Conservation (phyloP, 2,113 vertebrate genomes). For the Rhinolophus sinicus region DNA sequence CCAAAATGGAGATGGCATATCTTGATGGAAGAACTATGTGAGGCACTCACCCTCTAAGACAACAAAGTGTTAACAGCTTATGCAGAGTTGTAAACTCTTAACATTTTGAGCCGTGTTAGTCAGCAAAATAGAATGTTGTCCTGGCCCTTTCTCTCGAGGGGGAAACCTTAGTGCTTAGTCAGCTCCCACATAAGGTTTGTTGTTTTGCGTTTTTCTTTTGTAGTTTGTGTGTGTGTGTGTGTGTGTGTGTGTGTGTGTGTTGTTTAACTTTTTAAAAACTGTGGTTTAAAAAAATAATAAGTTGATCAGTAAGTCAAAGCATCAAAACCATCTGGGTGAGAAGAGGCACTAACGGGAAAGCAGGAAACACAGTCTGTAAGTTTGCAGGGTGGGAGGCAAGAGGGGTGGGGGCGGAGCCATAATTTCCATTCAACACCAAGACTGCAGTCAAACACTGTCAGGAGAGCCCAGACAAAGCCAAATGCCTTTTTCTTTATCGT, state of each 20-base stretch:
- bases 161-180: constrained; percentile 75
- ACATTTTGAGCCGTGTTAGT: constrained; percentile 56
- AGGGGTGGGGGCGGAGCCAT: constrained; percentile 66
- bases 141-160: constrained; percentile 49
- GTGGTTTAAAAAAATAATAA: constrained; percentile 78
- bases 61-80: background rate
- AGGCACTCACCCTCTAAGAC: background rate
- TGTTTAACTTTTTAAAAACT: constrained; percentile 67
- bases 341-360: constrained; percentile 86
- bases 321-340: constrained; percentile 88
- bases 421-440: constrained; percentile 75
- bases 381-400: constrained; percentile 38
- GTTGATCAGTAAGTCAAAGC: constrained; percentile 85
- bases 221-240: background rate
- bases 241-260: background rate
- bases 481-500: constrained; percentile 66
- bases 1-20: background rate
- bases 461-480: constrained; percentile 63
- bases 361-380: constrained; percentile 86
- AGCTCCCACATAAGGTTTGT: constrained; percentile 60
- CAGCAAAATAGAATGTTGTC: background rate
- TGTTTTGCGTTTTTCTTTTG: background rate
- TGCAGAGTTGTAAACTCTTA: background rate
- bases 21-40: background rate
- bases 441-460: constrained; percentile 28